A percentile compares a stretch with the other conserved stretches of the same genome.
These are phyloP conservation scores for Cantharis rustica DNA, from an alignment of 2,888 invertebrate species.

Conservation along the genomic window DNA sequence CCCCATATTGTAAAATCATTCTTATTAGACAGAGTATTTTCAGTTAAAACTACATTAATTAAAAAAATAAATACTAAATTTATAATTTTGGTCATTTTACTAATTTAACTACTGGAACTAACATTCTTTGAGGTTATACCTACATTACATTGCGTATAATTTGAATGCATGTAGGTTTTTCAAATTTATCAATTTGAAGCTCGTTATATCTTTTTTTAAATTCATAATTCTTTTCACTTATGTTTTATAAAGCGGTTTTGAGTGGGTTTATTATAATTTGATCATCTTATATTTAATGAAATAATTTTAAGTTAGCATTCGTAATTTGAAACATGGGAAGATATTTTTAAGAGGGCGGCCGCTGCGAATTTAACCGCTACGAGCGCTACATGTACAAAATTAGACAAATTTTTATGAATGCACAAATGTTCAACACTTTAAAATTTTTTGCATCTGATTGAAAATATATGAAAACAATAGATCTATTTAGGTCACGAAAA, in stretches of 20 bases:
- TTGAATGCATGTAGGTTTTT: not conserved
- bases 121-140: not conserved
- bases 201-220: not conserved
- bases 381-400: too few species aligned
- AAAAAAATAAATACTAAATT: not conserved
- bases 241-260: not conserved
- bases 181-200: not conserved
- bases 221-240: not conserved
- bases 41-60: not conserved
- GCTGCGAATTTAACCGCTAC: too few species aligned
- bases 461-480: too few species aligned
- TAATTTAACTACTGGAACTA: not conserved
- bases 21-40: not conserved
- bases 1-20: slow-evolving; percentile 61
- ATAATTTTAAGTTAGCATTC: not conserved
- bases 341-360: too few species aligned
- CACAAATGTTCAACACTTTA: too few species aligned
- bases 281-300: not conserved
- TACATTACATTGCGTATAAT: not conserved
- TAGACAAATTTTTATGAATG: too few species aligned
- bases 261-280: not conserved
- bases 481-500: too few species aligned
- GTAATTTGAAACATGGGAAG: not conserved
- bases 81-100: not conserved
- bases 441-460: too few species aligned